Percentiles rank a stretch among this genome's conserved stretches.
These are phyloP conservation scores for Denticeps clupeoides DNA, from an alignment of 2,797 vertebrate species.

Conservation along the genomic window DNA sequence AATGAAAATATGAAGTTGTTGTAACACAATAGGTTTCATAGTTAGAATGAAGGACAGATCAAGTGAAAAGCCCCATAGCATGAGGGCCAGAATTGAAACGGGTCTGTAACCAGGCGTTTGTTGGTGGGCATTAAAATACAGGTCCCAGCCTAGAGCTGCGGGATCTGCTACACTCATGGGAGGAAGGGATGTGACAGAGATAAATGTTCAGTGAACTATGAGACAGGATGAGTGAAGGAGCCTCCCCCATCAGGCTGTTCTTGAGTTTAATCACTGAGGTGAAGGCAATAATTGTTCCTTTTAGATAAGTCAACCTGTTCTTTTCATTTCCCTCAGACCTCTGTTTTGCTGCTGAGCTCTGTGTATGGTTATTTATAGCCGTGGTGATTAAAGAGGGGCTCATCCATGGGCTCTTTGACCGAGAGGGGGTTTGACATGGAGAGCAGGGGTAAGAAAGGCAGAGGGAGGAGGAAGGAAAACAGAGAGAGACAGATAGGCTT, in stretches of 20 bases:
- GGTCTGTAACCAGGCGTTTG: no score
- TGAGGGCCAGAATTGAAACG: no score
- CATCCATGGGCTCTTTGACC: neutral
- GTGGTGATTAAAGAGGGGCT: neutral
- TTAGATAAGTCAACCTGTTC: constrained; percentile 14
- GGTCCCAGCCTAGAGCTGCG: no score
- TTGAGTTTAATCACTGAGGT: constrained; percentile 15
- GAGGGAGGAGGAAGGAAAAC: neutral
- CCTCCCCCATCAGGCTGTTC: no score
- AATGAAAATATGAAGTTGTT: neutral
- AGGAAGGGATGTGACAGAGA: no score
- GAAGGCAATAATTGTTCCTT: constrained; percentile 11
- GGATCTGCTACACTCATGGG: no score
- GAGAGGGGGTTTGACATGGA: constrained; percentile 7
- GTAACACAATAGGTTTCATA: no score
- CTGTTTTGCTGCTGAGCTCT: neutral
- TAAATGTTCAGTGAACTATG: no score
- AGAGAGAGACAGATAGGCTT: neutral
- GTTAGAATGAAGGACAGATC: no score
- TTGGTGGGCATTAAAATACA: no score
- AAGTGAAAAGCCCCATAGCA: no score
- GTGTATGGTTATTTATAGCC: neutral
- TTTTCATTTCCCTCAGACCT: neutral
- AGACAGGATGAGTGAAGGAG: neutral
- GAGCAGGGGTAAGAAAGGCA: neutral